A percentile compares a stretch with the other conserved stretches of the same genome.
Evolutionary conservation across 2,113 vertebrate genomes (phyloP).

Genomic region (Neodon shergylaensis): DNA sequence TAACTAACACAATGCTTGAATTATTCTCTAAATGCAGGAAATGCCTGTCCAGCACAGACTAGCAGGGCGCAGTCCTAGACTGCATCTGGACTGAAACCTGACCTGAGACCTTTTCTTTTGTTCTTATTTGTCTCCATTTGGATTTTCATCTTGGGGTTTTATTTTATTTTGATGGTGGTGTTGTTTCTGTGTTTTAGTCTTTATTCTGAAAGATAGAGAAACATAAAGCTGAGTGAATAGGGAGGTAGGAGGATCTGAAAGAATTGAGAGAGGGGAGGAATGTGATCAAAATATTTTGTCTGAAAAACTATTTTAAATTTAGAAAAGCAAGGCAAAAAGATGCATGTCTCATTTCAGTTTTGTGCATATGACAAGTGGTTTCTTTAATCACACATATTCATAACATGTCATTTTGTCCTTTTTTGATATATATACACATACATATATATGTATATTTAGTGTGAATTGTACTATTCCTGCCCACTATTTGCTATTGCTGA

Average conservation of each 20-base stretch:
- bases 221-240: no score
- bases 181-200: background rate
- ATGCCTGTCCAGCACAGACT: fast-evolving
- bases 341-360: background rate
- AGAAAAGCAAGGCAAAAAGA: background rate
- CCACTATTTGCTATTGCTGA: background rate
- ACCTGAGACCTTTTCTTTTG: background rate
- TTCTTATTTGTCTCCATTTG: background rate
- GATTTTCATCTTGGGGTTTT: background rate
- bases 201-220: background rate
- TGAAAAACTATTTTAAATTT: background rate
- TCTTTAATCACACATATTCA: background rate
- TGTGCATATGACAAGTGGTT: background rate
- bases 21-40: background rate
- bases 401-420: background rate
- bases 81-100: background rate
- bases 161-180: background rate
- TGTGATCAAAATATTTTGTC: background rate
- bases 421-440: background rate
- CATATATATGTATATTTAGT: background rate
- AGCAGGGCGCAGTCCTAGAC: background rate
- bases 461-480: no score
- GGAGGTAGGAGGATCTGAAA: background rate
- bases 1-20: conserved; percentile 67
- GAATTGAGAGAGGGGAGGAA: background rate